A percentile compares a stretch with the other conserved stretches of the same genome.
Evolutionary conservation across 2,113 vertebrate genomes (phyloP).

Genomic region (Platichthys stellatus): DNA sequence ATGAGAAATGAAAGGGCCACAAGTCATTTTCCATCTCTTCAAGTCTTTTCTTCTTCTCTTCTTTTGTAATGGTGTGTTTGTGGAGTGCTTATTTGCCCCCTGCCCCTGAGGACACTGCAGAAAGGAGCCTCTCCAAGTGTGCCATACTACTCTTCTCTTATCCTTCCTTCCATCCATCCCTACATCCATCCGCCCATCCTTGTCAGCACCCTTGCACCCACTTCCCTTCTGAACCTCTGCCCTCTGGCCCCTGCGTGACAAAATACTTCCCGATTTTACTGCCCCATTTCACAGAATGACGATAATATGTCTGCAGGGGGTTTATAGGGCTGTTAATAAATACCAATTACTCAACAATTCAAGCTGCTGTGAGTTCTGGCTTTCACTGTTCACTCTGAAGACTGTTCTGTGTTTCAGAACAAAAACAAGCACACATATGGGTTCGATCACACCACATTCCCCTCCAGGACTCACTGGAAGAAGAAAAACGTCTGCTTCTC

Average conservation of each 20-base stretch:
- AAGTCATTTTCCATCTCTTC: conserved; percentile 46
- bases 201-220: not conserved
- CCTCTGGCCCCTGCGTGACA: not conserved
- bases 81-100: conserved; percentile 34
- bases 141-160: not conserved
- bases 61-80: conserved; percentile 45
- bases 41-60: conserved; percentile 31
- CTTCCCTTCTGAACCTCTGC: not conserved
- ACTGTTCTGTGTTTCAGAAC: not conserved
- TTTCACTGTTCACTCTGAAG: conserved; percentile 1
- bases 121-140: not conserved
- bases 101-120: conserved; percentile 18
- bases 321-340: conserved; percentile 30
- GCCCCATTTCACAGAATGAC: conserved; percentile 19
- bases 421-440: conserved; percentile 2
- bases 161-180: not conserved
- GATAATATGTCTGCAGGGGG: conserved; percentile 26
- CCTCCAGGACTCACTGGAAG: not conserved
- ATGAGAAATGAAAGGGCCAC: conserved; percentile 33
- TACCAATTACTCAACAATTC: conserved; percentile 25
- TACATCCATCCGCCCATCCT: not conserved
- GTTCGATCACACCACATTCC: not conserved
- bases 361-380: conserved; percentile 27
- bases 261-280: conserved; percentile 17
- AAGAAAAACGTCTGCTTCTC: too few relatives aligned